Percentiles rank a stretch among this genome's conserved stretches.
Evolutionary conservation across 2,113 vertebrate genomes (phyloP).

Genomic region (Sturnus vulgaris): DNA sequence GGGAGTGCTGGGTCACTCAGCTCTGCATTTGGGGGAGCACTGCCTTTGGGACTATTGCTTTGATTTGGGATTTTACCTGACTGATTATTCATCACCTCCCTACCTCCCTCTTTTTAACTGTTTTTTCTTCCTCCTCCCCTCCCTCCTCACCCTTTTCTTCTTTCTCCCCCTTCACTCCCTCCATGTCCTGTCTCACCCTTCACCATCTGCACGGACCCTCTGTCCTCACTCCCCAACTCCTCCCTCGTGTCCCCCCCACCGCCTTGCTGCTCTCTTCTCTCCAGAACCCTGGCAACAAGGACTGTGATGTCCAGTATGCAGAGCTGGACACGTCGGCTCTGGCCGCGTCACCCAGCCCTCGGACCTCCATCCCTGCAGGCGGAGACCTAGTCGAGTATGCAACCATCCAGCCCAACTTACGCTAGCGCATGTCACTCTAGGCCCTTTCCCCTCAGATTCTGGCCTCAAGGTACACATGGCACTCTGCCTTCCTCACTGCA

Average conservation of each 20-base stretch:
- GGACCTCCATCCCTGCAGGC: conserved; percentile 79
- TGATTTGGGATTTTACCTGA: conserved; percentile 10
- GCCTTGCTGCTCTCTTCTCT: conserved; percentile 82
- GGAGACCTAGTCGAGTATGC: conserved; percentile 93
- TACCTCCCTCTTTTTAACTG: conserved; percentile 46
- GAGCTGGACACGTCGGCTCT: conserved; percentile 92
- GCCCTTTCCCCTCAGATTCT: conserved; percentile 81
- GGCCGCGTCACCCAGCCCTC: conserved; percentile 80
- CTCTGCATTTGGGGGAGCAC: background rate
- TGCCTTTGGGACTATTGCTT: background rate
- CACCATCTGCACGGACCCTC: background rate
- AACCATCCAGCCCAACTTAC: conserved; percentile 90
- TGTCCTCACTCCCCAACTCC: background rate
- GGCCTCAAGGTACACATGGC: conserved; percentile 84
- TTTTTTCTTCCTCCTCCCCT: conserved; percentile 8
- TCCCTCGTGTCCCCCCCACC: conserved; percentile 33
- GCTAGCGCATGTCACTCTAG: conserved; percentile 84
- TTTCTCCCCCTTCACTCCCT: background rate
- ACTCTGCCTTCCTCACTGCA: conserved; percentile 1
- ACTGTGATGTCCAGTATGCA: conserved; percentile 88
- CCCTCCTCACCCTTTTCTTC: conserved; percentile 3
- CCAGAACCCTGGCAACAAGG: conserved; percentile 86
- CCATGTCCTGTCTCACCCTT: background rate
- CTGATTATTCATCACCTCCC: conserved; percentile 31
- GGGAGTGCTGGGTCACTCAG: background rate